These are phyloP conservation scores for Folsomia candida DNA, from an alignment of 2,888 invertebrate genomes.

Conservation along the genomic window DNA sequence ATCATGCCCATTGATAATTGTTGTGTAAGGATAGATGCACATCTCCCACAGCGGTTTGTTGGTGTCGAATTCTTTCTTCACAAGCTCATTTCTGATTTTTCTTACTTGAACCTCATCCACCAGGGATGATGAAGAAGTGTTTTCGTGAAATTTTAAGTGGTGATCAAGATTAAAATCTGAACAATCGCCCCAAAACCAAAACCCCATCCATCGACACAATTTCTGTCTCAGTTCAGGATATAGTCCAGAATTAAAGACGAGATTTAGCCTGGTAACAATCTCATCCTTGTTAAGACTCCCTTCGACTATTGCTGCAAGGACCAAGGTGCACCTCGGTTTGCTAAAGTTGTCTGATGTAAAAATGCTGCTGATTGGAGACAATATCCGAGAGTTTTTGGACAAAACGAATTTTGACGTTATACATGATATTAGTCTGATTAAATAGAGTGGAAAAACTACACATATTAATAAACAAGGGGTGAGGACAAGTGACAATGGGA, in stretches of 20 bases:
- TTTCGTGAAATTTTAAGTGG: neutral
- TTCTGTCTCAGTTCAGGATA: neutral
- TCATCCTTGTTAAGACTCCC: neutral
- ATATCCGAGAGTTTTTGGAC: neutral
- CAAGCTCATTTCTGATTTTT: neutral
- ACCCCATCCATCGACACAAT: neutral
- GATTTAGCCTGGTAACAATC: neutral
- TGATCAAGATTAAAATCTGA: neutral
- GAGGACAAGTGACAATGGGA: neutral
- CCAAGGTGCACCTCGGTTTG: neutral
- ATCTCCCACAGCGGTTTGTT: neutral
- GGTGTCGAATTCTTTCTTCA: neutral
- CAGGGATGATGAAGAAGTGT: neutral
- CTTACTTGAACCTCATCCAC: neutral
- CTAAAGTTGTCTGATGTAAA: neutral
- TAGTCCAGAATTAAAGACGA: neutral
- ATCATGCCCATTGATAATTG: neutral
- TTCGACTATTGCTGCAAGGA: neutral
- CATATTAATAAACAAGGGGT: neutral
- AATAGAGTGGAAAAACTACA: neutral
- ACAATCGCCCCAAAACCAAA: neutral
- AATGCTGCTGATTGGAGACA: neutral
- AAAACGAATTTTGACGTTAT: neutral
- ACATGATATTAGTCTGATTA: neutral
- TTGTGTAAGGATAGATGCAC: neutral